A percentile compares a stretch with the other conserved stretches of the same genome.
phyloP scores from a whole-genome alignment of 2,797 vertebrate genomes.

The Synanceia verrucosa region DNA sequence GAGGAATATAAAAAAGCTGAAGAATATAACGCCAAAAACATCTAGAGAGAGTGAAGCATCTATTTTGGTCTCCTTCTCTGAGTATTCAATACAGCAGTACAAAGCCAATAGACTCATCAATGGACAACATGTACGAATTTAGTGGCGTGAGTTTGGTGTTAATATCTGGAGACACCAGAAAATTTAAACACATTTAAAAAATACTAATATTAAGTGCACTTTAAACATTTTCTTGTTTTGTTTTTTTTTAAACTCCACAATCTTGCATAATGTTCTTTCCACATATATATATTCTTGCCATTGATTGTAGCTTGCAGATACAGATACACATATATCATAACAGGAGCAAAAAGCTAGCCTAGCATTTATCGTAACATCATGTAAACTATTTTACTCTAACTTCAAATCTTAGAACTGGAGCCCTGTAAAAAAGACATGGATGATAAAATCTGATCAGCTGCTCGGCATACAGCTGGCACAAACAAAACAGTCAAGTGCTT shows the following conservation, averaged over 20 bases:
- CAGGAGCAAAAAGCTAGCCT: constrained; percentile 45
- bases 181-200: constrained; percentile 24
- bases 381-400: constrained; percentile 19
- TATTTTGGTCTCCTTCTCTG: constrained; percentile 6
- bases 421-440: constrained; percentile 18
- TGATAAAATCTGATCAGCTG: not conserved
- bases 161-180: constrained; percentile 13
- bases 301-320: constrained; percentile 49
- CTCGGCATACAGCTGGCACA: not conserved
- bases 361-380: constrained; percentile 33
- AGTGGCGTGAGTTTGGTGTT: constrained; percentile 13
- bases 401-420: constrained; percentile 51
- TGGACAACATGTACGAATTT: constrained; percentile 3
- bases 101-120: constrained; percentile 27
- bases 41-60: constrained; percentile 2
- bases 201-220: constrained; percentile 43
- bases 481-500: not conserved
- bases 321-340: constrained; percentile 45
- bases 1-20: constrained; percentile 39
- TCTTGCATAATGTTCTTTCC: constrained; percentile 35
- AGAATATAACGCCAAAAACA: constrained; percentile 33
- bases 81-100: constrained; percentile 43
- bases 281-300: constrained; percentile 46
- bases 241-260: constrained; percentile 20
- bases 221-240: constrained; percentile 25